Evolutionary conservation across 2,888 invertebrate species (phyloP), one percentile per base, ranked within the genome.

Genomic region (Apantesis nais): DNA sequence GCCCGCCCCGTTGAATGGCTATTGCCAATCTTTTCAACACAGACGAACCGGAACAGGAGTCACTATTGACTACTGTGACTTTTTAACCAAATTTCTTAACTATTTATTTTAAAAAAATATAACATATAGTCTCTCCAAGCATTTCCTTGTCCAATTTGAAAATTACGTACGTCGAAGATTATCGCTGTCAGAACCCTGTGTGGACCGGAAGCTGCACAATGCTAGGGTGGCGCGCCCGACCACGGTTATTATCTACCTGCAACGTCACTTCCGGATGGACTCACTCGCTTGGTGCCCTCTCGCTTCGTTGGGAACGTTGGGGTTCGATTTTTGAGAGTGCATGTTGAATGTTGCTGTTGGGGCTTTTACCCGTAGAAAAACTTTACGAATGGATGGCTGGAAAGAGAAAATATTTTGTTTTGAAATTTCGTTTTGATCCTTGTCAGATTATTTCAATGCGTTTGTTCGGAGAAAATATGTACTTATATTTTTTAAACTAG

Each of bases 81-180:
- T n/a, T n/a, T n/a, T n/a, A n/a, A n/a, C n/a, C n/a, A n/a, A n/a
- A n/a, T n/a, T n/a, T n/a, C n/a, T n/a, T n/a, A n/a, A n/a, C n/a
- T n/a, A n/a, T n/a, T n/a, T n/a, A n/a, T n/a, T n/a, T n/a, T n/a
- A n/a, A n/a, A 25, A 63, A 39, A n/a, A 25, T n/a, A 0, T 48
- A 48, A 48, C 19, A 16, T 16, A 58, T 8, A 8, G n/a, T 29
- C 39, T 68, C 89, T 92, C 91, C 62, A 88, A 9, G 9, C 39
- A 70, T 80, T 81, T 74, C 71, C 29, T 60, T 88, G 80, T 90
- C 81, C 89, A 86, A 90, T 92, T 90, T 89, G 82, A 85, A 90
- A 93, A 93, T 93, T 92, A 92, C 90, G 89, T 86, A 90, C 90
- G 89, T 92, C 88, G 89, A 93, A 93, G 94, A 93, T 94, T 93